Conservation (phyloP, 2,113 vertebrate genomes). For the Macquaria ambigua region DNA sequence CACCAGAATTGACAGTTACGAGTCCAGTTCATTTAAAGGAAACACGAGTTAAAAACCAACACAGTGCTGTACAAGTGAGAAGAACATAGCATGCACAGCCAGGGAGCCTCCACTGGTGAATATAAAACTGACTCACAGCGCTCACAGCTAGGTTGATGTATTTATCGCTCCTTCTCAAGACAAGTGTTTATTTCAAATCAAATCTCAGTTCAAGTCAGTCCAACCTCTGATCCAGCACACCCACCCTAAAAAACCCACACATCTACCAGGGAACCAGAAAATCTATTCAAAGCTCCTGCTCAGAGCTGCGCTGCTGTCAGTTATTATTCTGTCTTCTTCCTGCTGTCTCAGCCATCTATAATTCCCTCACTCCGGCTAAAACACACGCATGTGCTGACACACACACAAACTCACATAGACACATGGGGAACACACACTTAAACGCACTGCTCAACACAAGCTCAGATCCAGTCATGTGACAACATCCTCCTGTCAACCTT, state of each 20-base stretch:
- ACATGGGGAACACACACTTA: neutral
- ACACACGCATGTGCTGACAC: conserved; percentile 33
- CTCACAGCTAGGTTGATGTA: conserved; percentile 48
- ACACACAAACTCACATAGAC: neutral
- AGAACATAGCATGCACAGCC: neutral
- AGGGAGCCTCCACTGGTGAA: conserved; percentile 6
- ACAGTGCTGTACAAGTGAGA: neutral
- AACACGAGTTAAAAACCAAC: neutral
- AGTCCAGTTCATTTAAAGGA: neutral
- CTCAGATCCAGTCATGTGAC: conserved; percentile 42
- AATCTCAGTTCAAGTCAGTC: conserved; percentile 37
- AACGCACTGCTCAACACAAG: neutral
- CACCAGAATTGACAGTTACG: neutral
- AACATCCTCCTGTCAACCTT: conserved; percentile 48
- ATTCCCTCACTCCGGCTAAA: conserved; percentile 42
- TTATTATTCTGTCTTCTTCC: conserved; percentile 59
- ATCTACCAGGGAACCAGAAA: conserved; percentile 49
- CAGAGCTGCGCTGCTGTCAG: conserved; percentile 54
- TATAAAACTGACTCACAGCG: conserved; percentile 35
- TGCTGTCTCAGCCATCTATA: conserved; percentile 67
- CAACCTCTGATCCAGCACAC: conserved; percentile 56
- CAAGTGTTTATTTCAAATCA: conserved; percentile 59
- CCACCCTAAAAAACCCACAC: conserved; percentile 61
- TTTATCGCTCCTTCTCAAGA: conserved; percentile 57
- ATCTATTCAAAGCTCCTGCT: conserved; percentile 54